Conservation (phyloP, 2,113 vertebrate genomes). For the Oceanodroma tethys region DNA sequence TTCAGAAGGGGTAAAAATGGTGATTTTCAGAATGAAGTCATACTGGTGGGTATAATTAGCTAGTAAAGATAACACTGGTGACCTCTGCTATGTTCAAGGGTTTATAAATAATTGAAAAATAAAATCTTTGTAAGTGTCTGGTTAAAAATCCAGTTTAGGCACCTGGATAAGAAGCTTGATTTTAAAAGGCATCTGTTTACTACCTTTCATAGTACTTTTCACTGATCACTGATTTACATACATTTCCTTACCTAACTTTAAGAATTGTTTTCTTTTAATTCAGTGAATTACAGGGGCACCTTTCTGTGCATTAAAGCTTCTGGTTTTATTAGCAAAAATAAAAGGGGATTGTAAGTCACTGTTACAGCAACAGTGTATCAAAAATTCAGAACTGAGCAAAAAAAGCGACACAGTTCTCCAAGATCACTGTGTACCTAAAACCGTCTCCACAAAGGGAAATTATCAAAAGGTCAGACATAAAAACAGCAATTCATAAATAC, state of each 20-base stretch:
- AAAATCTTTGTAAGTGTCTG: neutral
- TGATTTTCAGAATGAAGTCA: neutral
- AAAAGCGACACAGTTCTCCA: neutral
- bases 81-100: neutral
- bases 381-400: neutral
- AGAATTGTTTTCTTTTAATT: neutral
- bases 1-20: neutral
- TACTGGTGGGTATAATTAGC: neutral
- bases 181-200: neutral
- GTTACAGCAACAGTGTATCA: neutral
- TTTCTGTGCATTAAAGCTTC: neutral
- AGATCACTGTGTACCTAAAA: slow-evolving; percentile 5
- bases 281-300: neutral
- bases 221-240: neutral
- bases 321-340: neutral
- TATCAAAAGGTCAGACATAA: slow-evolving; percentile 69
- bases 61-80: neutral
- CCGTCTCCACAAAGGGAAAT: slow-evolving; percentile 54
- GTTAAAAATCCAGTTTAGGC: neutral
- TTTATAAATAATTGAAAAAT: neutral
- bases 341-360: neutral
- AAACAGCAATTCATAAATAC: slow-evolving; percentile 70
- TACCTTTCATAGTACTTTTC: neutral
- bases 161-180: neutral
- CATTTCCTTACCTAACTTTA: neutral